Base-by-base conservation (phyloP, 1,140 invertebrate genomes). In the Meloidogyne hapla region DNA sequence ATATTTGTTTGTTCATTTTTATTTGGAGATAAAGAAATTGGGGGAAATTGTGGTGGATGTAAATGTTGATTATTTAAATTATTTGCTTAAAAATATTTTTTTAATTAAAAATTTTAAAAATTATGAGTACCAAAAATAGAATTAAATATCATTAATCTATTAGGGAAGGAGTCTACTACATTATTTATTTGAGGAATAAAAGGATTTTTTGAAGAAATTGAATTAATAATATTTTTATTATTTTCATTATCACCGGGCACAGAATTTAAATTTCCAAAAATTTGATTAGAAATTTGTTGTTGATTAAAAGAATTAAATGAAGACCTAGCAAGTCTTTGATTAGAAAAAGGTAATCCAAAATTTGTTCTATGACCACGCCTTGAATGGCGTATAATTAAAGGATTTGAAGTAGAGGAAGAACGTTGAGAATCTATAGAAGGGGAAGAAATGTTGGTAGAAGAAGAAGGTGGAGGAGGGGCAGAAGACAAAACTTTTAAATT, bases 201-300 rank as follows among this genome's bases (percentile, higher is more conserved):
- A 8, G 18, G 48, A 21, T 4, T 56, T 56, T n/a, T 56, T 8
- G 6, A 8, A n/a, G 48, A n/a, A 56, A 1, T n/a, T n/a, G n/a
- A n/a, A n/a, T n/a, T n/a, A n/a, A n/a, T n/a, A n/a, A n/a, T n/a
- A n/a, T n/a, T n/a, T n/a, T n/a, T 56, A n/a, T 21, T 5, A 4
- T 15, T 1, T 21, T 56, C 18, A n/a, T 56, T 56, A 56, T 56
- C n/a, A 56, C n/a, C 18, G n/a, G n/a, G n/a, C n/a, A 21, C 5
- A 8, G 48, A 56, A 56, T 56, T 56, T 56, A 56, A 56, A 56
- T 56, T n/a, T 56, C 48, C 48, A 56, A 56, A 56, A n/a, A n/a
- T 6, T 56, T n/a, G 18, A 56, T 21, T n/a, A 45, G 42, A 45
- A 45, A 45, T 45, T 45, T n/a, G n/a, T n/a, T n/a, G n/a, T n/a